phyloP scores from a whole-genome alignment of 2,113 vertebrate species.

The Coreoperca whiteheadi region DNA sequence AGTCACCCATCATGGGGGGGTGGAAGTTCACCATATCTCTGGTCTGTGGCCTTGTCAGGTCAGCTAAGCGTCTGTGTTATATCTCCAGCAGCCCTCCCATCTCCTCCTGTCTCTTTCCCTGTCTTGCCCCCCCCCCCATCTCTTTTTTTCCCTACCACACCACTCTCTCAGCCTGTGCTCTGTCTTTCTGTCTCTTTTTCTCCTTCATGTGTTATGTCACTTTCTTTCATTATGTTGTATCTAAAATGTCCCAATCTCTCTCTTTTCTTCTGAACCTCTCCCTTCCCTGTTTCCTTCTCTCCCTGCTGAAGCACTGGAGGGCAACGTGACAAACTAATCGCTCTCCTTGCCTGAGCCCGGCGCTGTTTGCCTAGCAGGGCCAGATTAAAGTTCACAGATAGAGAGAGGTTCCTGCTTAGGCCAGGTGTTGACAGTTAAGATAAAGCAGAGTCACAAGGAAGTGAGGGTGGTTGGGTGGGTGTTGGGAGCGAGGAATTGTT shows the following conservation, averaged over 20 bases:
- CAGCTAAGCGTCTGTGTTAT: slow-evolving; percentile 67
- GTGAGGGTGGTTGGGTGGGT: slow-evolving; percentile 67
- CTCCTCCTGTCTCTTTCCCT: slow-evolving; percentile 6
- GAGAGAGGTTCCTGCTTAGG: slow-evolving; percentile 82
- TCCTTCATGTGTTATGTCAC: neutral
- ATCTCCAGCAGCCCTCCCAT: slow-evolving; percentile 53
- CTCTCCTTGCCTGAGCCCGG: slow-evolving; percentile 74
- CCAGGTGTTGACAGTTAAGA: slow-evolving; percentile 86
- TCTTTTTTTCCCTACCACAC: neutral
- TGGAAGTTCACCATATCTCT: slow-evolving; percentile 55
- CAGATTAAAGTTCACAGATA: slow-evolving; percentile 85
- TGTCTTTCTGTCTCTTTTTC: neutral
- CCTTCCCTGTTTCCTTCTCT: slow-evolving; percentile 44
- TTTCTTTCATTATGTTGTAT: slow-evolving; percentile 26
- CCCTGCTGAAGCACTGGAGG: slow-evolving; percentile 66
- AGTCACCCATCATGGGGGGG: slow-evolving; percentile 41
- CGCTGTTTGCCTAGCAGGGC: slow-evolving; percentile 82
- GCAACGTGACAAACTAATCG: slow-evolving; percentile 73
- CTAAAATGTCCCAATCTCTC: slow-evolving; percentile 35
- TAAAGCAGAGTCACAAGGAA: slow-evolving; percentile 80
- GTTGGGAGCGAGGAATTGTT: slow-evolving; percentile 59
- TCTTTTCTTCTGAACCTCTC: slow-evolving; percentile 40
- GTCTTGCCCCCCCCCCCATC: neutral
- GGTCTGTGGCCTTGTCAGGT: slow-evolving; percentile 59
- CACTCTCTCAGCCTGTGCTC: neutral